A percentile compares a stretch with the other conserved stretches of the same genome.
phyloP scores from a whole-genome alignment of 2,797 vertebrate genomes.

The Aeoliscus strigatus region DNA sequence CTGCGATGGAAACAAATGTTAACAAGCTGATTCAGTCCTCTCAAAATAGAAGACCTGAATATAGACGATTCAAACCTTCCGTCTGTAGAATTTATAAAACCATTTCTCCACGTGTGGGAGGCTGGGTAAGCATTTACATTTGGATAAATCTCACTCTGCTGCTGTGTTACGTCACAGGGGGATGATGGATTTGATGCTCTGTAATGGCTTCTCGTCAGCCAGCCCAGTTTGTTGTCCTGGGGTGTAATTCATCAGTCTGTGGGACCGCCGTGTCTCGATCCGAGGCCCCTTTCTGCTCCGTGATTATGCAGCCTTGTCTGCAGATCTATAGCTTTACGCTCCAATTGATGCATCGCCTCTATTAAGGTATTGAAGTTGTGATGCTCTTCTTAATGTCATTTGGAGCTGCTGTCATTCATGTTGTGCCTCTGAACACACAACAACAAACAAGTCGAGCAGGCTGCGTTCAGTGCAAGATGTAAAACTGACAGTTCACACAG shows the following conservation, averaged over 20 bases:
- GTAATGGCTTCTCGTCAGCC: conserved; percentile 25
- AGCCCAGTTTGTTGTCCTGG: conserved; percentile 2
- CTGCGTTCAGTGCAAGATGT: too few species aligned
- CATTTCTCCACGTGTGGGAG: too few species aligned
- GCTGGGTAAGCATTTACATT: background rate
- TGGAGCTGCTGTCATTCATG: conserved; percentile 24
- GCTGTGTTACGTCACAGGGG: background rate
- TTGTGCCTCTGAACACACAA: conserved; percentile 3
- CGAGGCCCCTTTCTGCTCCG: conserved; percentile 1
- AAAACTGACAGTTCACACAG: too few species aligned
- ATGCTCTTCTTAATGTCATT: too few species aligned
- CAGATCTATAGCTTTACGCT: conserved; percentile 11
- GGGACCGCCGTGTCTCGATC: conserved; percentile 6
- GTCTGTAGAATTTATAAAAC: background rate
- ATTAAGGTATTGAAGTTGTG: conserved; percentile 13
- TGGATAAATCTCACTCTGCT: background rate
- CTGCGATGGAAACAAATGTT: background rate
- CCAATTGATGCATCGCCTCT: conserved; percentile 41
- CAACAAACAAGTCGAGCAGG: too few species aligned
- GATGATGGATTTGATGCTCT: conserved; percentile 31
- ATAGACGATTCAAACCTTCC: background rate
- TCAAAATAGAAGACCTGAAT: background rate
- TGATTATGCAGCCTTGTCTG: too few species aligned
- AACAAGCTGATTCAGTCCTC: background rate
- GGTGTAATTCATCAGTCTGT: conserved; percentile 28